phyloP scores from a whole-genome alignment of 2,113 vertebrate species.

The Clarias batrachus region DNA sequence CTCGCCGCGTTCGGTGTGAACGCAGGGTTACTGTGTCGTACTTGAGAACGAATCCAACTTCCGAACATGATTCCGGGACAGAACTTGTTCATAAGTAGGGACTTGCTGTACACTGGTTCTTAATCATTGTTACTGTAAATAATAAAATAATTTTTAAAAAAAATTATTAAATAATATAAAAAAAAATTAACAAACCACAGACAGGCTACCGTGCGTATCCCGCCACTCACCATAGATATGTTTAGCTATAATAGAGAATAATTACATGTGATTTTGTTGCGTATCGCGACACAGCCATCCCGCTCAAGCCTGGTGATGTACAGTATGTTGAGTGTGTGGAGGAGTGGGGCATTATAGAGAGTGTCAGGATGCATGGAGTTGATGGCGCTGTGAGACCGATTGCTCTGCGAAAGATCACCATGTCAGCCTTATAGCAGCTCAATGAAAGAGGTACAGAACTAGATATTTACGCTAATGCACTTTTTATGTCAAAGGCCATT shows the following conservation, averaged over 20 bases:
- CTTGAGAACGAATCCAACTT: no score
- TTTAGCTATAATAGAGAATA: no score
- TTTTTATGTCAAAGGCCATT: not conserved
- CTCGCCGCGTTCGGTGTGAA: no score
- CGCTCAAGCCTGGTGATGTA: not conserved
- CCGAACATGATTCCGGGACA: no score
- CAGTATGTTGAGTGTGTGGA: not conserved
- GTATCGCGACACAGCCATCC: no score
- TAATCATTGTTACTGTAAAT: not conserved
- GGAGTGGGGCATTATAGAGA: not conserved
- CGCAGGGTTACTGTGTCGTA: no score
- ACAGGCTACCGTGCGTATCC: not conserved
- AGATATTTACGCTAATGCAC: not conserved
- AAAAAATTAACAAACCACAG: not conserved
- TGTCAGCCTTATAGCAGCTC: not conserved
- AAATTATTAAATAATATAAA: no score
- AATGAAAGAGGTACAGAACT: not conserved
- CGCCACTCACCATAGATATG: not conserved
- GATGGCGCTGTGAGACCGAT: constrained; percentile 14
- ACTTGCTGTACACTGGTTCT: not conserved
- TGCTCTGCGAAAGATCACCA: constrained; percentile 9
- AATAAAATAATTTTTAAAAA: no score
- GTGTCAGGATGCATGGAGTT: not conserved
- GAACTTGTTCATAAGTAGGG: no score
- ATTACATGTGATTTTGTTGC: no score